These are phyloP conservation scores for Pipa parva DNA, from an alignment of 2,113 vertebrate species.

Conservation along the genomic window DNA sequence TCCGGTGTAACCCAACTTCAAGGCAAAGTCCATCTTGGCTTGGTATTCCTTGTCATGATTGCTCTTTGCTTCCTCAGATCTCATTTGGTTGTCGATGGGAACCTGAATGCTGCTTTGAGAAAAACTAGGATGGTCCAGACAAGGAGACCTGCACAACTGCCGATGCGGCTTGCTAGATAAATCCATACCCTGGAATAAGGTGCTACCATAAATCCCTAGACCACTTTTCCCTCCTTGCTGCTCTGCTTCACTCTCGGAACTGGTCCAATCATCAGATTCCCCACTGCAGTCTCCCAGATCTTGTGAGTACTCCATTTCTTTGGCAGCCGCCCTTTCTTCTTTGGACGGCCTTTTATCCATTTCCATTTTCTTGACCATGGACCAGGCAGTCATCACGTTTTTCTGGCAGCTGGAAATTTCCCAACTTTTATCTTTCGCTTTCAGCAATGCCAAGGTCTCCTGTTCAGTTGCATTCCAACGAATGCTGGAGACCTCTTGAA, in stretches of 20 bases:
- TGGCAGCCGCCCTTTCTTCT: constrained; percentile 72
- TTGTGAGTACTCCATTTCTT: constrained; percentile 58
- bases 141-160: constrained; percentile 93
- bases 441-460: constrained; percentile 62
- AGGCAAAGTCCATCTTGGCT: constrained; percentile 93
- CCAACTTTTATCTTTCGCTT: constrained; percentile 70
- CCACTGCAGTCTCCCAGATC: constrained; percentile 58
- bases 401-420: constrained; percentile 64
- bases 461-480: constrained; percentile 53
- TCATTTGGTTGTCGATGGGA: constrained; percentile 66
- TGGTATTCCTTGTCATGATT: constrained; percentile 82
- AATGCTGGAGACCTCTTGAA: constrained; percentile 51
- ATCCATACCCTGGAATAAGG: constrained; percentile 69
- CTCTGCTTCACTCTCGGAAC: constrained; percentile 86
- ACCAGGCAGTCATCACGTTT: constrained; percentile 91
- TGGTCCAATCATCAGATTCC: constrained; percentile 84
- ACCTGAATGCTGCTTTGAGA: constrained; percentile 87
- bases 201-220: constrained; percentile 45
- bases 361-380: constrained; percentile 80
- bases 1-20: constrained; percentile 91
- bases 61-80: constrained; percentile 59
- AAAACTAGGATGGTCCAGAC: constrained; percentile 90
- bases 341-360: constrained; percentile 87
- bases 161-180: constrained; percentile 78
- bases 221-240: constrained; percentile 49